Percentiles rank a stretch among this genome's conserved stretches.
Conservation (phyloP, 2,888 invertebrate species). For the Hirtodrosophila alboralis region DNA sequence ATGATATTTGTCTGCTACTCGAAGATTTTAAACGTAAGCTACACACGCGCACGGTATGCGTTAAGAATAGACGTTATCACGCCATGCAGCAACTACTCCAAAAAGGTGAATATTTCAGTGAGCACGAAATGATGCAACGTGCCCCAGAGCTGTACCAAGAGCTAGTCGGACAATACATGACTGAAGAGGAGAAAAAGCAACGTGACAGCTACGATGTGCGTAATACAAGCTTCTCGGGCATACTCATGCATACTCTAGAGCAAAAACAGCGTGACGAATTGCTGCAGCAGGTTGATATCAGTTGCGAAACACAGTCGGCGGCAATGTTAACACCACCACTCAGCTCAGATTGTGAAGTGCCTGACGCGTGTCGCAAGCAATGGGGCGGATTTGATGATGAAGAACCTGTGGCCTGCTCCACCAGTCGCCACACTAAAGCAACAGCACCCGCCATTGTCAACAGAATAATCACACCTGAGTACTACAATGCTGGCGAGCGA, state of each 20-base stretch:
- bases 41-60: conserved; percentile 85
- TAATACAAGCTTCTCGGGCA: conserved; percentile 88
- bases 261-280: conserved; percentile 88
- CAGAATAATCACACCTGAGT: conserved; percentile 48
- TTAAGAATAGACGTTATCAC: conserved; percentile 92
- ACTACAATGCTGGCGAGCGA: conserved; percentile 85
- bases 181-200: conserved; percentile 89
- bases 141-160: conserved; percentile 96
- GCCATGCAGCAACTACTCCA: conserved; percentile 90
- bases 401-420: conserved; percentile 77
- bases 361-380: conserved; percentile 80
- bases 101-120: conserved; percentile 91
- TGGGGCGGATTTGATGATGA: conserved; percentile 87
- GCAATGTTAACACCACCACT: neutral
- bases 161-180: conserved; percentile 93
- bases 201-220: conserved; percentile 87
- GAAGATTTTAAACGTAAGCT: conserved; percentile 86
- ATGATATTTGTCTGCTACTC: conserved; percentile 88
- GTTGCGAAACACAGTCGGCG: neutral
- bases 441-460: neutral
- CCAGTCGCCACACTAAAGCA: conserved; percentile 35
- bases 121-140: conserved; percentile 96
- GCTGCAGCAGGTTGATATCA: conserved; percentile 77
- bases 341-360: conserved; percentile 77
- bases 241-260: conserved; percentile 92